Percentiles rank a stretch among this genome's conserved stretches.
phyloP scores from a whole-genome alignment of 2,888 invertebrate species.

The Pimpla rufipes region DNA sequence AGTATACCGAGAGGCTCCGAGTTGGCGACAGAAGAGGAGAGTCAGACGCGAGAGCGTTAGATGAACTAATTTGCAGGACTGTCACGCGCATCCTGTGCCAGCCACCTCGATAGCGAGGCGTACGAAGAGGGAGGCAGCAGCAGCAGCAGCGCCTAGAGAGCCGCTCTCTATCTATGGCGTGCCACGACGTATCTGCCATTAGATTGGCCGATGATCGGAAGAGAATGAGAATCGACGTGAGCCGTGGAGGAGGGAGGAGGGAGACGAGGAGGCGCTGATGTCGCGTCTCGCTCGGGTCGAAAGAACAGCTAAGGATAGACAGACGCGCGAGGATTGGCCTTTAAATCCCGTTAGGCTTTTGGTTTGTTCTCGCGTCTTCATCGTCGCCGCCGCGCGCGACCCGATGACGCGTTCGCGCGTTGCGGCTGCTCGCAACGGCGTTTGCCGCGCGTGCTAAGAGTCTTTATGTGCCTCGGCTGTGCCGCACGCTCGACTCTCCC shows the following conservation, averaged over 20 bases:
- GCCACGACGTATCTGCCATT: conserved; percentile 71
- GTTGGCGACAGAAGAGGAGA: conserved; percentile 16
- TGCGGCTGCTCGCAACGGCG: conserved; percentile 57
- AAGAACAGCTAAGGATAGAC: conserved; percentile 37
- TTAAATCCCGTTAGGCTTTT: conserved; percentile 79
- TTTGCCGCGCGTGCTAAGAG: conserved; percentile 58
- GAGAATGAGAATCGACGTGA: conserved; percentile 38
- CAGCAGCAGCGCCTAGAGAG: conserved; percentile 29
- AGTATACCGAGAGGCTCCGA: not conserved
- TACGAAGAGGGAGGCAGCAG: conserved; percentile 3
- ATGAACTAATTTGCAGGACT: conserved; percentile 79
- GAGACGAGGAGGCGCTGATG: conserved; percentile 18
- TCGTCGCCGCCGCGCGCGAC: conserved; percentile 21
- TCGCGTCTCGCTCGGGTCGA: conserved; percentile 14
- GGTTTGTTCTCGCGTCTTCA: conserved; percentile 48
- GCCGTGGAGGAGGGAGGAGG: conserved; percentile 42
- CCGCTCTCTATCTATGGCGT: conserved; percentile 70
- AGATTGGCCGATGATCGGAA: conserved; percentile 67
- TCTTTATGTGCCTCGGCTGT: conserved; percentile 51
- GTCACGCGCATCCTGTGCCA: conserved; percentile 83
- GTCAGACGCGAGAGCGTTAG: conserved; percentile 68
- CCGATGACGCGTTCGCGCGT: conserved; percentile 61
- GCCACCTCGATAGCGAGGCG: conserved; percentile 63
- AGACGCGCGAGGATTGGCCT: conserved; percentile 74
- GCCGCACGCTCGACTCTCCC: conserved; percentile 1